Evolutionary conservation across 1,140 invertebrate genomes (phyloP).

Genomic region (Diabrotica virgifera): DNA sequence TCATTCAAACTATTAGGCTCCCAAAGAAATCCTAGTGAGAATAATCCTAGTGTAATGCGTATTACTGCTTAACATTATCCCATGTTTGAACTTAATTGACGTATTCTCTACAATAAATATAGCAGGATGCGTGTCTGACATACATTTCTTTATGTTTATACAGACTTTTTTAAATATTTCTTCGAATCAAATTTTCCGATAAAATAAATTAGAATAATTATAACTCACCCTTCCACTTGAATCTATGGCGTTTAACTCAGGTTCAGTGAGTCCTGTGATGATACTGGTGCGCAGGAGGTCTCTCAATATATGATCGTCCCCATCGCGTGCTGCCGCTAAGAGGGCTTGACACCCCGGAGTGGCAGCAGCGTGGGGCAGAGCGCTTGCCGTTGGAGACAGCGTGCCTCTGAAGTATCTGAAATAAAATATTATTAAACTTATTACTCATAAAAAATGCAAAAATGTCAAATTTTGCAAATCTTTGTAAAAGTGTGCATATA

Average conservation of each 20-base stretch:
- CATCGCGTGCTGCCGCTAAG: conserved; percentile 45
- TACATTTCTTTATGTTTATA: too few species aligned
- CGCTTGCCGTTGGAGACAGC: conserved; percentile 46
- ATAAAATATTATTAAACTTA: neutral
- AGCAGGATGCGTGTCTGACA: too few species aligned
- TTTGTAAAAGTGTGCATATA: too few species aligned
- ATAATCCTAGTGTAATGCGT: too few species aligned
- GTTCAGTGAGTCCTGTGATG: conserved; percentile 35
- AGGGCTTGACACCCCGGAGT: conserved; percentile 47
- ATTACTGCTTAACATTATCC: too few species aligned
- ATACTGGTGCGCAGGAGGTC: conserved; percentile 37
- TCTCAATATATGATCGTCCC: conserved; percentile 40
- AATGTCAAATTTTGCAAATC: too few species aligned
- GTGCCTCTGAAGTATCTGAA: conserved; percentile 44
- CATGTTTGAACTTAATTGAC: too few species aligned
- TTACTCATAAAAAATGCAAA: too few species aligned
- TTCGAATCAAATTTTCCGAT: neutral
- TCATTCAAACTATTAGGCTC: too few species aligned
- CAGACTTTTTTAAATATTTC: neutral
- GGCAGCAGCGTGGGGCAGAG: conserved; percentile 36
- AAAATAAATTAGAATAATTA: neutral
- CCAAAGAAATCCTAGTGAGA: too few species aligned
- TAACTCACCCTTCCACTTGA: conserved; percentile 45
- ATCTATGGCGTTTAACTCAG: conserved; percentile 43
- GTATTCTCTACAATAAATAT: too few species aligned